Base-by-base conservation (phyloP, 2,797 vertebrate genomes). In the Tragopan temminckii region DNA sequence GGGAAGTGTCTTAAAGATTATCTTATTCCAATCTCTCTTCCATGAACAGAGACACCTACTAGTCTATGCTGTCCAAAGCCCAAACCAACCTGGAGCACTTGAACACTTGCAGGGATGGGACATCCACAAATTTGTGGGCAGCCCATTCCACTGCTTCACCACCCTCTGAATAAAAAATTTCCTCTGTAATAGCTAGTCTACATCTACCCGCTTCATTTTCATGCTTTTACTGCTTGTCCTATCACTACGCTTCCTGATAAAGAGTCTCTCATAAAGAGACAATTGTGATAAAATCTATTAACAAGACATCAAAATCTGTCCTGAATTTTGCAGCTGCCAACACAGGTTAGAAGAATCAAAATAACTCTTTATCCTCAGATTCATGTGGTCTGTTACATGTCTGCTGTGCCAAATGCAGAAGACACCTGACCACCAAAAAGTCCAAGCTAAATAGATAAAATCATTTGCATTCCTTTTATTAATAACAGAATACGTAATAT, bases 221-320 rank as follows among this genome's bases (percentile, higher is more conserved):
- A 40, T 20, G 27, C 61, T 40, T 16, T 29, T 62, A 62, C 61
- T 27, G 38, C 18, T 20, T 20, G 38, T 31, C 18, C 61, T 42
- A 31, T 42, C 12, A 31, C 18, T 31, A 63, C 3, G 9, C 27
- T 42, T 29, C 38, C 38, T 31, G 12, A 42, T 42, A 63, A 40
- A 62, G 25, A 29, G 38, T 42, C 38, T 42, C 19, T 42, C 13
- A 31, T 21, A 42, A 42, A 21, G 12, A 63, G 61, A 42, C 91
- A 36, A 40, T 13, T 87, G 66, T 40, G 81, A 90, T 89, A 72
- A 91, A 91, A 88, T 76, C 74, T 36, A 79, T 91, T 89, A 90
- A 75, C 24, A 82, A 80, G 75, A 82, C 55, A 31, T 43, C 16
- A 95, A 88, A 95, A 93, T 63, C 63, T 88, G 75, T 43, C 70